Conservation (phyloP, 2,888 invertebrate genomes). For the Fragum fragum region DNA sequence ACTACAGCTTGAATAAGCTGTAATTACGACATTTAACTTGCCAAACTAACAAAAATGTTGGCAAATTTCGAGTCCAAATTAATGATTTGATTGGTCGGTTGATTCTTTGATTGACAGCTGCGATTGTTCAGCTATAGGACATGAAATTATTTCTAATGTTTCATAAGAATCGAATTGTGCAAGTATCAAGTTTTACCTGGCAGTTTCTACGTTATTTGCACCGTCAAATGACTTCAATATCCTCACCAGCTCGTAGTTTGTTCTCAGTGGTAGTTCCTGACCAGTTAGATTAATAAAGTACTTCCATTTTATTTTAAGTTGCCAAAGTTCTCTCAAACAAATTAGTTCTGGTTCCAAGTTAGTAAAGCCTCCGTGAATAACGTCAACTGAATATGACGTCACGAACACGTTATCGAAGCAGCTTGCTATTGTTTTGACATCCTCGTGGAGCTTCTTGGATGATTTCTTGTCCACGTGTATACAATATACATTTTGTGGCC, state of each 20-base stretch:
- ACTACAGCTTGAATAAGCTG: too few relatives aligned
- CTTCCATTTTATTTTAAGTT: neutral
- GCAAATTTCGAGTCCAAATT: too few relatives aligned
- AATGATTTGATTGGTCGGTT: too few relatives aligned
- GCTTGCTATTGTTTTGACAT: neutral
- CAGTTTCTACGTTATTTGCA: neutral
- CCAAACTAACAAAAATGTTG: too few relatives aligned
- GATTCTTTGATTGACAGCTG: too few relatives aligned
- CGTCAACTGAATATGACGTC: neutral
- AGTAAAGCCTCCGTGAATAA: neutral
- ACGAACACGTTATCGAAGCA: conserved; percentile 4
- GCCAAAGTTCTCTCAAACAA: neutral
- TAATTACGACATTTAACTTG: too few relatives aligned
- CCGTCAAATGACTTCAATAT: conserved; percentile 10
- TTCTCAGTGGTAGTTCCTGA: neutral
- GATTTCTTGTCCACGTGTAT: conserved; percentile 11
- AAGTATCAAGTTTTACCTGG: neutral
- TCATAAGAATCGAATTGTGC: too few relatives aligned
- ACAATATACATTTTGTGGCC: conserved; percentile 10
- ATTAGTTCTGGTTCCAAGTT: neutral
- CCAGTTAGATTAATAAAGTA: conserved; percentile 13
- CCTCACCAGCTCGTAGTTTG: neutral
- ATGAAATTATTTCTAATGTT: too few relatives aligned
- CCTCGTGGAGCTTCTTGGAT: neutral
- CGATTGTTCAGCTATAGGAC: too few relatives aligned